Evolutionary conservation across 1,140 invertebrate genomes (phyloP), one percentile per base, ranked within the genome.

Genomic region (Hestina assimilis): DNA sequence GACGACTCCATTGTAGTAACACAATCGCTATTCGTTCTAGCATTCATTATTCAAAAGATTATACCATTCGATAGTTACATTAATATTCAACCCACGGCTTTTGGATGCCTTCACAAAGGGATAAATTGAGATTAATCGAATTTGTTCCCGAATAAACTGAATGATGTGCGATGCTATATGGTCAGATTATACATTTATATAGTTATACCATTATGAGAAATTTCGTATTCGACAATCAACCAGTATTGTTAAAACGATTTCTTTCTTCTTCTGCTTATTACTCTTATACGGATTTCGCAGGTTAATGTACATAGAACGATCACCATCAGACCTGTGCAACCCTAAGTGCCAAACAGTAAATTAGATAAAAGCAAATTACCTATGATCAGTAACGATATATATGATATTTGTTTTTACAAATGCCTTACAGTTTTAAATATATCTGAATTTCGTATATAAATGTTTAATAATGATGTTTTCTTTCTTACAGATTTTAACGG

Each of bases 71-170:
- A 24, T 33, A 9, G 28, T 31, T 24, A 42, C 52, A 43, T 58
- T 50, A 53, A 43, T 29, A 58, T 51, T 43, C 46, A 6, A 41
- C 55, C 46, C 46, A 58, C 55, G 46, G 14, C 26, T 33, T 35
- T 40, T 45, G 28, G 24, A 46, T 14, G 42, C 29, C 4, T 41
- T 28, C 40, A 15, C 33, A 43, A 20, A 20, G 33, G 53, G 42
- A 55, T 55, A 40, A 41, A 56, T 56, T 26, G 20, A 47, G 43
- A 56, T 47, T 47, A 56, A 56, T 47, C 20, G 31, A 33, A 54
- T 48, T 38, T 29, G 3, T 35, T 7, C 11, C 51, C 9, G 19
- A 21, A 35, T 21, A 43, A 42, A 9, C 4, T 33, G 31, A 7
- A 15, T 12, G 38, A 24, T 29, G 11, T 42, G 40, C 23, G 40